phyloP scores from a whole-genome alignment of 2,888 invertebrate genomes.

The Chelonus formosanus region DNA sequence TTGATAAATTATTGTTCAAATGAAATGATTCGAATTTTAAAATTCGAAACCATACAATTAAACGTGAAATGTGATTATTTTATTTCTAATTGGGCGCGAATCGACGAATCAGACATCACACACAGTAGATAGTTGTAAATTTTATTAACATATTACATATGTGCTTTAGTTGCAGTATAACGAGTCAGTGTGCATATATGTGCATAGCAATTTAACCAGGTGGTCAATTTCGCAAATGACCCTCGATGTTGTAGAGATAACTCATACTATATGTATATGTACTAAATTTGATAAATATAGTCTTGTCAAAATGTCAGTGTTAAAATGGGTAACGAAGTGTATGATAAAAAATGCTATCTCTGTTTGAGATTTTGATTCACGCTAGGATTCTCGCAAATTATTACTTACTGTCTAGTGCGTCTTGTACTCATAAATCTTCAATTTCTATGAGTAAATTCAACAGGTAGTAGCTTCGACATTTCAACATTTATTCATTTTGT shows the following conservation, averaged over 20 bases:
- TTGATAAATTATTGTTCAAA: no score
- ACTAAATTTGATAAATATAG: constrained; percentile 7
- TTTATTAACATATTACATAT: constrained; percentile 33
- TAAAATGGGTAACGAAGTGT: constrained; percentile 15
- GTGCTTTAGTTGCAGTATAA: constrained; percentile 8
- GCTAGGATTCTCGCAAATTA: constrained; percentile 12
- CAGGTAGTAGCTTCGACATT: constrained; percentile 18
- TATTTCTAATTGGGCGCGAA: constrained; percentile 25
- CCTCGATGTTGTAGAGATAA: constrained; percentile 20
- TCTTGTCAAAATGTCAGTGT: constrained; percentile 5
- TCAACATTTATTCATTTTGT: constrained; percentile 12
- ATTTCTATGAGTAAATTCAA: constrained; percentile 16
- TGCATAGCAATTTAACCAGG: constrained; percentile 35
- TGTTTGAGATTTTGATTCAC: neutral
- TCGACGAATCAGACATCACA: constrained; percentile 1
- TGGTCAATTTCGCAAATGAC: constrained; percentile 40
- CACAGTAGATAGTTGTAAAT: constrained; percentile 37
- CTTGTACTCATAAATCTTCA: constrained; percentile 17
- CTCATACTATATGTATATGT: neutral
- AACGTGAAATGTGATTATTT: constrained; percentile 24
- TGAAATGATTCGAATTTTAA: no score
- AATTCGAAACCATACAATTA: no score
- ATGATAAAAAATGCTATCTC: neutral
- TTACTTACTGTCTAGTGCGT: constrained; percentile 16
- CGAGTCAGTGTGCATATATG: neutral